Evolutionary conservation across 2,888 invertebrate species (phyloP), one percentile per base, ranked within the genome.

Genomic region (Elmis aenea): DNA sequence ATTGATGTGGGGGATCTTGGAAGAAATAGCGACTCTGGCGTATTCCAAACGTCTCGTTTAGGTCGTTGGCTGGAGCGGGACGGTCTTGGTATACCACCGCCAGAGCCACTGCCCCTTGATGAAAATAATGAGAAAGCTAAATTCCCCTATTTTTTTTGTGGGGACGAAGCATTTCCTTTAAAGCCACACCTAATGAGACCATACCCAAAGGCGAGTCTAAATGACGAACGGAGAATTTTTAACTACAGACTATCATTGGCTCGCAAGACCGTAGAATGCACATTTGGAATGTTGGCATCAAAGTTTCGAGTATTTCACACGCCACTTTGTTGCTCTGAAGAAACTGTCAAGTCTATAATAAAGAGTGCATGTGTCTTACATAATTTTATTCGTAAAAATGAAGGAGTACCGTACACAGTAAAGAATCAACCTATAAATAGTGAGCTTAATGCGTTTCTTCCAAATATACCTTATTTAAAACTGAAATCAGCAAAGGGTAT

Each of bases 21-120:
- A 11, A 35, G 50, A 25, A 44, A 50, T 26, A 48, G 45, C 13
- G 52, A 55, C 38, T 50, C 48, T 12, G 51, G 46, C 13, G 43
- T 51, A 15, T 23, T 31, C 15, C 22, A 13, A 10, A 48, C 49
- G 26, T 35, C 24, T 20, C 33, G 28, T 21, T 15, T 40, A 15
- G 31, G 31, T 16, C 21, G 14, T 9, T 14, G 13, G n/a, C 14
- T 35, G 8, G 9, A 30, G 18, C 9, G 15, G 5, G 18, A 18
- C 13, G n/a, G 14, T 9, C 14, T 31, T 13, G 25, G 36, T 23
- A 12, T 36, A 15, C 32, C 35, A 13, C 11, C 9, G 24, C 27
- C 31, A n/a, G 12, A 6, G 15, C 9, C 23, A 23, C 5, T 14
- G 23, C 31, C 31, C 13, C n/a, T n/a, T n/a, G n/a, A n/a, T n/a